phyloP scores from a whole-genome alignment of 2,888 invertebrate species.

The Lasius fuliginosus region DNA sequence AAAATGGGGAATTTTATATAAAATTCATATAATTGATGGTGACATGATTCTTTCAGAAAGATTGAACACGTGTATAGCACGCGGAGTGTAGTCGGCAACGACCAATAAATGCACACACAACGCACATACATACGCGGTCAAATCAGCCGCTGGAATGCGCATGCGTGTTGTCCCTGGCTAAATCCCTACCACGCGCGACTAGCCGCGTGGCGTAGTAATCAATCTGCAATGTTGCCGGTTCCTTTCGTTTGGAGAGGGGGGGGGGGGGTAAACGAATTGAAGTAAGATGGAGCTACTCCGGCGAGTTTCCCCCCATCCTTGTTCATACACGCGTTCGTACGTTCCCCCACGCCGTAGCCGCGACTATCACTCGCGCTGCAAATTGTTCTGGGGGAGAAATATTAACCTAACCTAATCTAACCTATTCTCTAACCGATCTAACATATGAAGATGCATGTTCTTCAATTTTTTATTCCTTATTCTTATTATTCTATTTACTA shows the following conservation, averaged over 20 bases:
- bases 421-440: constrained; percentile 55
- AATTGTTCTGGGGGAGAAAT: constrained; percentile 64
- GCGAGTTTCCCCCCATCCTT: constrained; percentile 53
- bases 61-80: constrained; percentile 27
- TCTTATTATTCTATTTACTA: constrained; percentile 83
- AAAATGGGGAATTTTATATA: neutral
- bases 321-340: constrained; percentile 5
- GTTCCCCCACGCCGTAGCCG: neutral
- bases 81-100: constrained; percentile 45
- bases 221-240: constrained; percentile 84
- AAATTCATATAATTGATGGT: neutral
- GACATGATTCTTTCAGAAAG: neutral
- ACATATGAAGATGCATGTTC: constrained; percentile 82
- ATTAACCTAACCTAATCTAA: constrained; percentile 15
- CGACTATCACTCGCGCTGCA: constrained; percentile 45
- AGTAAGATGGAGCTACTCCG: constrained; percentile 55
- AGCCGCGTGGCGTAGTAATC: constrained; percentile 86
- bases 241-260: constrained; percentile 67
- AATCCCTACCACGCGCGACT: constrained; percentile 76
- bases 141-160: constrained; percentile 77
- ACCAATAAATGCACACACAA: constrained; percentile 63
- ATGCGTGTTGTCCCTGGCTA: constrained; percentile 81
- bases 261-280: constrained; percentile 50
- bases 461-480: constrained; percentile 83
- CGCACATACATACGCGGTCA: constrained; percentile 75